A percentile compares a stretch with the other conserved stretches of the same genome.
These are phyloP conservation scores for Delia radicum DNA, from an alignment of 1,140 invertebrate species.

Conservation along the genomic window DNA sequence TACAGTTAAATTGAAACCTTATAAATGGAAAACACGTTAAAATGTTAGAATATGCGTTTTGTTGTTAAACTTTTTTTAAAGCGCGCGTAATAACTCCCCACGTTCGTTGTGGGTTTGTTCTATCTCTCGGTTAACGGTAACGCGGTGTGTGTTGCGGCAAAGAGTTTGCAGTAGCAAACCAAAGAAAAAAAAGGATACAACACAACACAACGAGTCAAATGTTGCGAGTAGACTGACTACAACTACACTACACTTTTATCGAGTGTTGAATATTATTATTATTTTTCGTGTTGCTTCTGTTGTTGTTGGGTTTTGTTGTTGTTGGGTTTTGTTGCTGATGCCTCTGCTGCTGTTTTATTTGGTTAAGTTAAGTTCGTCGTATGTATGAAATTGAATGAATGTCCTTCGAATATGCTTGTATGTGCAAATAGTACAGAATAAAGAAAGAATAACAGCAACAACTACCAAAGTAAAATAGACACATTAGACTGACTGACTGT, in stretches of 20 bases:
- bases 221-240: conserved; percentile 17
- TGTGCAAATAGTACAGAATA: not conserved
- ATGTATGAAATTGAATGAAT: conserved; percentile 7
- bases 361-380: not conserved
- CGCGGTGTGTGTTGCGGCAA: not conserved
- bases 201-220: conserved; percentile 20
- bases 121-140: too few species aligned
- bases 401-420: conserved; percentile 2
- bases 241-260: conserved; percentile 3
- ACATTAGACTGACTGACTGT: not conserved
- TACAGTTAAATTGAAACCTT: not conserved
- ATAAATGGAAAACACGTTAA: not conserved
- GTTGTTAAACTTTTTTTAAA: too few species aligned
- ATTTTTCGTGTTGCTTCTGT: not conserved
- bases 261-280: conserved; percentile 12
- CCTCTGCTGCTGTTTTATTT: not conserved
- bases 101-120: too few species aligned
- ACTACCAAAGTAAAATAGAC: not conserved
- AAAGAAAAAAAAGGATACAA: not conserved
- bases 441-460: not conserved
- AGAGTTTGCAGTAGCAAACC: not conserved
- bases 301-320: not conserved
- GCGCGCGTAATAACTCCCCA: too few species aligned
- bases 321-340: not conserved
- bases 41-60: not conserved